These are phyloP conservation scores for Parapristionchus giblindavisi DNA, from an alignment of 2,888 invertebrate species.

Conservation along the genomic window DNA sequence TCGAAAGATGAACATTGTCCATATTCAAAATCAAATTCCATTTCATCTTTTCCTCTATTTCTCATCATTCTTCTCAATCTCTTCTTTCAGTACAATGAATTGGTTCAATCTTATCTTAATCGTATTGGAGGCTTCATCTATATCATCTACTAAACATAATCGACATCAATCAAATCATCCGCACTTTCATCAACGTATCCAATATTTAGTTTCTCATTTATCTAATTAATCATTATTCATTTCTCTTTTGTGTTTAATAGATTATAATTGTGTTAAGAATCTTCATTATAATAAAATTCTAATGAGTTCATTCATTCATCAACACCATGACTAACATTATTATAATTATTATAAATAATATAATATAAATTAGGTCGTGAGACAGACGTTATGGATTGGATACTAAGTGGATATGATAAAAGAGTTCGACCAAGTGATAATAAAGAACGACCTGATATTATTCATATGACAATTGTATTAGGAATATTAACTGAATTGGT, in stretches of 20 bases:
- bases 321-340: too few relatives aligned
- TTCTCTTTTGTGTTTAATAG: neutral
- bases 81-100: neutral
- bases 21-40: too few relatives aligned
- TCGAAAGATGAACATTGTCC: too few relatives aligned
- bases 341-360: too few relatives aligned
- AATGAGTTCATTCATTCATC: too few relatives aligned
- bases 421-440: constrained; percentile 61
- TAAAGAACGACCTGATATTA: constrained; percentile 55
- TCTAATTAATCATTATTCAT: neutral
- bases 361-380: neutral
- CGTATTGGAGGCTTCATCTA: neutral
- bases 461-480: constrained; percentile 66
- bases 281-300: too few relatives aligned
- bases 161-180: too few relatives aligned
- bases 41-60: neutral
- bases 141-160: neutral
- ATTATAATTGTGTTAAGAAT: too few relatives aligned
- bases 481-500: constrained; percentile 68
- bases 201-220: too few relatives aligned
- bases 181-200: too few relatives aligned
- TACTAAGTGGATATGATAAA: constrained; percentile 60
- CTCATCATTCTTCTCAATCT: constrained; percentile 11
- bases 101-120: neutral
- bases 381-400: constrained; percentile 44